A percentile compares a stretch with the other conserved stretches of the same genome.
These are phyloP conservation scores for Heteromurus nitidus DNA, from an alignment of 2,888 invertebrate genomes.

Conservation along the genomic window DNA sequence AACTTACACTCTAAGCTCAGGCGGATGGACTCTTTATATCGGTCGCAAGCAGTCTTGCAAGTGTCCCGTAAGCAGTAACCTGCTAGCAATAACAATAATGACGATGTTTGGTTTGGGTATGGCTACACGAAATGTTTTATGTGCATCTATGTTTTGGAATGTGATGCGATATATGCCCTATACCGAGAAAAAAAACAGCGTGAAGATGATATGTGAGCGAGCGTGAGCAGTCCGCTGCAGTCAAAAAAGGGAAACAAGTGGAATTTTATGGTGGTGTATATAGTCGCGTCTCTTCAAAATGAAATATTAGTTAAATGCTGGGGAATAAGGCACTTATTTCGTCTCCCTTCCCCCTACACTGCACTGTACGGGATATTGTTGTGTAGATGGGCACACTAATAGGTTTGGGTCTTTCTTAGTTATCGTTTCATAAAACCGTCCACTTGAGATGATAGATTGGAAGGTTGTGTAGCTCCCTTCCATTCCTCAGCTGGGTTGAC, in stretches of 20 bases:
- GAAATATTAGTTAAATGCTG: no score
- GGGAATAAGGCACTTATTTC: no score
- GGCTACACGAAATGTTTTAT: conserved; percentile 35
- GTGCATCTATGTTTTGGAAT: no score
- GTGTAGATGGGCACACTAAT: not conserved
- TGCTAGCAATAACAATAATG: conserved; percentile 52
- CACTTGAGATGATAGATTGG: conserved; percentile 48
- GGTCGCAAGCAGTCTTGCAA: conserved; percentile 41
- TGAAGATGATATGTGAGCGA: not conserved
- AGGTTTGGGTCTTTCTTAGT: not conserved
- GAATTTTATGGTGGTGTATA: no score
- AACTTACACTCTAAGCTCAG: not conserved
- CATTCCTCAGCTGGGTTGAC: conserved; percentile 43
- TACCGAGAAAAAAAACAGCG: conserved; percentile 19
- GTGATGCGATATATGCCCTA: conserved; percentile 43
- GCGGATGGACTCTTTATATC: not conserved
- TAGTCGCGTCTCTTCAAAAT: no score
- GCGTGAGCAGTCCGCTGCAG: no score
- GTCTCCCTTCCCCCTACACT: no score
- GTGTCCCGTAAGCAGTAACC: conserved; percentile 58
- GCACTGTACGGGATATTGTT: not conserved
- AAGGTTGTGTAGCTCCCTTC: conserved; percentile 46
- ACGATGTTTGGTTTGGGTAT: conserved; percentile 33
- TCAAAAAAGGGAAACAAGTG: no score
- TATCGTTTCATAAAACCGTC: conserved; percentile 36